These are phyloP conservation scores for Amblyopsis hoosieri DNA, from an alignment of 2,797 vertebrate genomes.

Conservation along the genomic window DNA sequence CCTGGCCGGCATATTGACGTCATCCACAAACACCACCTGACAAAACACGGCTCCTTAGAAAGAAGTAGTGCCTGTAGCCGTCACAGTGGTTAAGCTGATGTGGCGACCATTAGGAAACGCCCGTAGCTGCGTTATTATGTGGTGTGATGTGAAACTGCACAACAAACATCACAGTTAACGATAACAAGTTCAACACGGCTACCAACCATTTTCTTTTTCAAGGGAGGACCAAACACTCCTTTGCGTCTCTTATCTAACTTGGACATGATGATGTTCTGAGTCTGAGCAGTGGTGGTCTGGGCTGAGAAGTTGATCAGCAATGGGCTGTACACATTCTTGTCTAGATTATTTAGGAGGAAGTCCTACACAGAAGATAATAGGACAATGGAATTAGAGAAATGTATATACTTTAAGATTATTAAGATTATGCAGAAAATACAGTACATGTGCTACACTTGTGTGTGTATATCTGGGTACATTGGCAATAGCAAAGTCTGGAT, in stretches of 20 bases:
- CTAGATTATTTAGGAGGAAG: conserved; percentile 86
- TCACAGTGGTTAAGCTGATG: no score
- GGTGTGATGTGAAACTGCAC: no score
- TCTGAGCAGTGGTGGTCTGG: conserved; percentile 93
- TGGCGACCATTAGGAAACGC: no score
- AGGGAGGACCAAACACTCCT: conserved; percentile 86
- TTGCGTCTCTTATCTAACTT: conserved; percentile 91
- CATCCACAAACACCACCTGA: conserved; percentile 92
- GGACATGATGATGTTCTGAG: conserved; percentile 92
- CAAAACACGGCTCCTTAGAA: conserved; percentile 1
- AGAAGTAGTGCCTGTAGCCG: no score
- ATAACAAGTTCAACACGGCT: not conserved
- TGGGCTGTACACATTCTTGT: conserved; percentile 87
- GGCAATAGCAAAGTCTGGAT: no score
- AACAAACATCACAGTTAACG: not conserved
- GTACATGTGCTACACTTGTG: not conserved
- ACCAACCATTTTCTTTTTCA: conserved; percentile 88
- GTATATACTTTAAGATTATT: conserved; percentile 6
- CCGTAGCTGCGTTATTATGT: no score
- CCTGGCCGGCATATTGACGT: conserved; percentile 92
- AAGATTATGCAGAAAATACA: conserved; percentile 9
- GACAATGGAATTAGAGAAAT: conserved; percentile 24
- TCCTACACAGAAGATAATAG: conserved; percentile 73
- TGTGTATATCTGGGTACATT: no score
- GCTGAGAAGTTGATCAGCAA: conserved; percentile 92